Evolutionary conservation across 2,888 invertebrate genomes (phyloP).

Genomic region (Macropis europaea): DNA sequence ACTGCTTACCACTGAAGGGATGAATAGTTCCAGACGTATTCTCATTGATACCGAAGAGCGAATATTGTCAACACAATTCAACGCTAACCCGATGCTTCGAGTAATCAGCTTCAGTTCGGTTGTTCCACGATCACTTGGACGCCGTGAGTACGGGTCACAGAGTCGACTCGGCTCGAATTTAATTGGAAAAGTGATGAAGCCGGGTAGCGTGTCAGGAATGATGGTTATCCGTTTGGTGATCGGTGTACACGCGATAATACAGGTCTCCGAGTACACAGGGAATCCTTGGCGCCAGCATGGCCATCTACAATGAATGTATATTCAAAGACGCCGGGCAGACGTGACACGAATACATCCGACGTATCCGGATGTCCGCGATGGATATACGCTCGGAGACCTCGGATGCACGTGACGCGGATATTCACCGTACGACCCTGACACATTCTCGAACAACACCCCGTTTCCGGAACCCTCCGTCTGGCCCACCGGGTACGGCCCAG

Average conservation of each 20-base stretch:
- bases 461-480: slow-evolving; percentile 8
- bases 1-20: no score
- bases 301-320: slow-evolving; percentile 22
- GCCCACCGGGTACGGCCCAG: no score
- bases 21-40: no score
- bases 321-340: slow-evolving; percentile 24
- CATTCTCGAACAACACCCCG: slow-evolving; percentile 24
- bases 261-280: not conserved
- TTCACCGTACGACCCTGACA: slow-evolving; percentile 26
- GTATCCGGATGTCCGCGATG: not conserved
- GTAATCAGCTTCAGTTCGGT: no score
- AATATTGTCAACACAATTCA: no score
- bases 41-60: no score
- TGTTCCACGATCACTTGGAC: no score
- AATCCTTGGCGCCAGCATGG: slow-evolving; percentile 2
- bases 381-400: slow-evolving; percentile 27
- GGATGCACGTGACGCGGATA: slow-evolving; percentile 31
- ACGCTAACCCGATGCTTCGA: no score
- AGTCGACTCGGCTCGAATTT: no score
- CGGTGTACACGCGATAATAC: not conserved
- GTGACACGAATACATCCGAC: slow-evolving; percentile 35
- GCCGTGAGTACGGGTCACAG: no score
- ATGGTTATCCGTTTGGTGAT: not conserved
- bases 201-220: not conserved
- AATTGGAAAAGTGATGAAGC: slow-evolving; percentile 26